Percentiles rank a stretch among this genome's conserved stretches.
These are phyloP conservation scores for Scomberomorus guttatus DNA, from an alignment of 2,797 vertebrate genomes.

Conservation along the genomic window DNA sequence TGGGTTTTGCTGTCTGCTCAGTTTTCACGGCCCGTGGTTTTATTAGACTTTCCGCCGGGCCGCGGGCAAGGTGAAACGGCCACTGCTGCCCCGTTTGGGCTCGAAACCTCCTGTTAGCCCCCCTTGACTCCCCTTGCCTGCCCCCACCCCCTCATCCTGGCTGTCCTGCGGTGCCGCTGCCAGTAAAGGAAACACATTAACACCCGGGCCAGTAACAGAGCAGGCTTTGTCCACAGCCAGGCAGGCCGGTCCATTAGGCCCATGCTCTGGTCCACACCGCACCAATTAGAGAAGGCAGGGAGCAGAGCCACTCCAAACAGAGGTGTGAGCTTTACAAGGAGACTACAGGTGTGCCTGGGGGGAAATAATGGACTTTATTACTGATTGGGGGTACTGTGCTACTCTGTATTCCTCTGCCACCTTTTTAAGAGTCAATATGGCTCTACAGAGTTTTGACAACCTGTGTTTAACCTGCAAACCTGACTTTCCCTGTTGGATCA, in stretches of 20 bases:
- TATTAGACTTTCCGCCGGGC: slow-evolving; percentile 83
- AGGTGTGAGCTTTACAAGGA: slow-evolving; percentile 82
- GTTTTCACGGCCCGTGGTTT: slow-evolving; percentile 82
- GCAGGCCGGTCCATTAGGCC: slow-evolving; percentile 71
- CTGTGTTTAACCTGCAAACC: slow-evolving; percentile 76
- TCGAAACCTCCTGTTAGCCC: slow-evolving; percentile 61
- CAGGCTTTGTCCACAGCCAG: slow-evolving; percentile 78
- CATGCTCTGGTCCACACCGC: slow-evolving; percentile 66
- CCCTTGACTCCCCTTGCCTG: slow-evolving; percentile 35
- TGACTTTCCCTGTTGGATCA: slow-evolving; percentile 58
- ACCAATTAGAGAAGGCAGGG: slow-evolving; percentile 78
- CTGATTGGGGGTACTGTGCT: slow-evolving; percentile 72
- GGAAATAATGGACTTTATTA: slow-evolving; percentile 78
- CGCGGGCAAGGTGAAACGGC: slow-evolving; percentile 79
- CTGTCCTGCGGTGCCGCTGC: slow-evolving; percentile 77
- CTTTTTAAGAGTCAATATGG: slow-evolving; percentile 66
- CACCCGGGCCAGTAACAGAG: slow-evolving; percentile 82
- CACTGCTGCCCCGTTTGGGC: slow-evolving; percentile 73
- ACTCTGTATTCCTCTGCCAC: slow-evolving; percentile 68
- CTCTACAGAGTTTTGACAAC: slow-evolving; percentile 74
- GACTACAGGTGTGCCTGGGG: slow-evolving; percentile 78
- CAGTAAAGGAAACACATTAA: slow-evolving; percentile 86
- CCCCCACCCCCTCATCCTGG: slow-evolving; percentile 61
- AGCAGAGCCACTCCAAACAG: slow-evolving; percentile 79
- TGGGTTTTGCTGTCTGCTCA: slow-evolving; percentile 85